phyloP scores from a whole-genome alignment of 1,140 invertebrate species.

The Acromyrmex echinatior region DNA sequence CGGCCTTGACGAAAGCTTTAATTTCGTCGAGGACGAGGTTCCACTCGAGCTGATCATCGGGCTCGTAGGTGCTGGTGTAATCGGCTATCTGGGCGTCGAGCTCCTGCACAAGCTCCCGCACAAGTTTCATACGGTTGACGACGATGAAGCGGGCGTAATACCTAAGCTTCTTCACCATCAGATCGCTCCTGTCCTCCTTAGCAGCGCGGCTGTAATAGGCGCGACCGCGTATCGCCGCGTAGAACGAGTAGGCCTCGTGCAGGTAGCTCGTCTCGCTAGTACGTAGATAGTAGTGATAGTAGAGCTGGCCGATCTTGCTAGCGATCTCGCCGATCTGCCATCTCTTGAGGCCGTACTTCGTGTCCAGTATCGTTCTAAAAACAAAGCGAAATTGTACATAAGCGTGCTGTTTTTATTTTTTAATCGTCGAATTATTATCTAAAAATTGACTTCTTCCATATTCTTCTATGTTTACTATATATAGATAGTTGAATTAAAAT shows the following conservation, averaged over 20 bases:
- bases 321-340: constrained; percentile 99
- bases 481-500: neutral
- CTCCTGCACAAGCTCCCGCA: constrained; percentile 96
- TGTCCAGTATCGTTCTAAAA: constrained; percentile 93
- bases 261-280: constrained; percentile 99
- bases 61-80: constrained; percentile 97
- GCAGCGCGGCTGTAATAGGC: constrained; percentile 97
- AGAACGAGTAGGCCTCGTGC: constrained; percentile 98
- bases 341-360: constrained; percentile 97
- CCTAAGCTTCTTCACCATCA: constrained; percentile 99
- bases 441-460: neutral
- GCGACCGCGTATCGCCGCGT: constrained; percentile 96
- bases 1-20: constrained; percentile 97
- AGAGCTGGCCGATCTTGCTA: constrained; percentile 99
- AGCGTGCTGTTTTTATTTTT: constrained; percentile 2
- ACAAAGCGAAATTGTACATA: constrained; percentile 43
- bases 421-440: neutral
- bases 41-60: constrained; percentile 99
- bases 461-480: neutral
- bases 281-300: constrained; percentile 99
- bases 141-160: constrained; percentile 99
- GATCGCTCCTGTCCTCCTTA: constrained; percentile 97
- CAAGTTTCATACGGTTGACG: constrained; percentile 98
- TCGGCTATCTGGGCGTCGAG: constrained; percentile 96
- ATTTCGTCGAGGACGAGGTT: constrained; percentile 97